Conservation (phyloP, 2,888 invertebrate genomes). For the Alloscopus bannaensis region DNA sequence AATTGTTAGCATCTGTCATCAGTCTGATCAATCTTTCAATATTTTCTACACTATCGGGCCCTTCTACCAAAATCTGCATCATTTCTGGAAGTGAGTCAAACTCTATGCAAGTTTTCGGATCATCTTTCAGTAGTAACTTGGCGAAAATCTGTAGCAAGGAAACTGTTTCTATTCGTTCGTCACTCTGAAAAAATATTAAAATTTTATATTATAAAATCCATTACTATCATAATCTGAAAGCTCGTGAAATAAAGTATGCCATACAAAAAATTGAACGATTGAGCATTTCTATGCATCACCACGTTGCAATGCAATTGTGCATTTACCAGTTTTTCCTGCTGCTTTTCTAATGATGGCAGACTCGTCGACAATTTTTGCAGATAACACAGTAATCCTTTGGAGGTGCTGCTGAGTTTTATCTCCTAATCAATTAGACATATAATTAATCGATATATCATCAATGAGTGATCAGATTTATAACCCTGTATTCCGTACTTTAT, state of each 20-base stretch:
- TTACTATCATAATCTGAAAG: no score
- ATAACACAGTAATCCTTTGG: slow-evolving; percentile 34
- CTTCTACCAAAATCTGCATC: slow-evolving; percentile 67
- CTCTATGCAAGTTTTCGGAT: slow-evolving; percentile 18
- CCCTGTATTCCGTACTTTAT: no score
- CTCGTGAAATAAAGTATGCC: no score
- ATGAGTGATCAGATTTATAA: no score
- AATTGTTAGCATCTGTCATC: slow-evolving; percentile 54
- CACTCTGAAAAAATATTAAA: slow-evolving; percentile 1
- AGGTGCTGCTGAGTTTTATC: slow-evolving; percentile 53
- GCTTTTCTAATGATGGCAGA: no score
- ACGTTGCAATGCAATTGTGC: no score
- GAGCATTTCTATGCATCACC: no score
- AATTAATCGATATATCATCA: no score
- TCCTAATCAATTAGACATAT: no score
- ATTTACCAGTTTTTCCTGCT: no score
- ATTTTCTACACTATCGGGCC: slow-evolving; percentile 63
- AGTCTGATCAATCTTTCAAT: slow-evolving; percentile 64
- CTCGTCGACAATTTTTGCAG: slow-evolving; percentile 19
- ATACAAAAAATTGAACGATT: no score
- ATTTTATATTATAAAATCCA: no score
- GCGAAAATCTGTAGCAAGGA: slow-evolving; percentile 38
- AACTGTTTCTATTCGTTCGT: slow-evolving; percentile 11
- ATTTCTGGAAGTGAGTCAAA: slow-evolving; percentile 68
- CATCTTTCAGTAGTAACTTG: slow-evolving; percentile 22